These are phyloP conservation scores for Pheosia tremula DNA, from an alignment of 2,888 invertebrate genomes.

Conservation along the genomic window DNA sequence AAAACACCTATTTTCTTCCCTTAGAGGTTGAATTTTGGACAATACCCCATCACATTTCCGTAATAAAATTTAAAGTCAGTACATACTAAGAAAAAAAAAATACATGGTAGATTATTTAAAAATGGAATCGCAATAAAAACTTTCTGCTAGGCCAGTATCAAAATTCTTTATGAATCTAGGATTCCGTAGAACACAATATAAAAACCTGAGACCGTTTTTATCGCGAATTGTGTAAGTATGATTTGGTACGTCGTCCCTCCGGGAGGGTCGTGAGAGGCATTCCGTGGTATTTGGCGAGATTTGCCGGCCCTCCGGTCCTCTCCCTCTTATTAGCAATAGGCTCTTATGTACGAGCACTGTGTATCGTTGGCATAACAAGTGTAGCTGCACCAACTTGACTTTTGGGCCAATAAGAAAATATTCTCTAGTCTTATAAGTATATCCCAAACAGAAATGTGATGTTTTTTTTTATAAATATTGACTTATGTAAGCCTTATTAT, in stretches of 20 bases:
- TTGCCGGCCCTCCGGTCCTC: constrained; percentile 44
- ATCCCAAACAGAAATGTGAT: too few relatives aligned
- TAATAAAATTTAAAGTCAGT: too few relatives aligned
- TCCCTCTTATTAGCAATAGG: constrained; percentile 54
- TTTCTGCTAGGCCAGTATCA: too few relatives aligned
- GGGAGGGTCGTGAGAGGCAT: constrained; percentile 42
- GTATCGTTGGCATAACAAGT: constrained; percentile 34
- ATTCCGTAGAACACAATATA: constrained; percentile 26
- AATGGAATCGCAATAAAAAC: background rate
- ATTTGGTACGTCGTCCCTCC: constrained; percentile 16
- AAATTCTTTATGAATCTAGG: constrained; percentile 14
- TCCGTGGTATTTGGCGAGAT: constrained; percentile 44
- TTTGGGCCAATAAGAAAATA: background rate
- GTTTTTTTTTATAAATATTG: too few relatives aligned
- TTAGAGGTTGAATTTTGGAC: too few relatives aligned
- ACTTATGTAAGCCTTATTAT: too few relatives aligned
- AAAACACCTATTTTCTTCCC: too few relatives aligned
- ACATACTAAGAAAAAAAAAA: too few relatives aligned
- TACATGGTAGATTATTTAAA: background rate
- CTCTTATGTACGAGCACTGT: constrained; percentile 38
- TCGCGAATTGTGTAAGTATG: constrained; percentile 33
- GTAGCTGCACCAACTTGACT: background rate
- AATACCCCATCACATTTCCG: too few relatives aligned
- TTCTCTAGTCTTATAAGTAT: background rate
- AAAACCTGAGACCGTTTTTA: constrained; percentile 30